phyloP scores from a whole-genome alignment of 2,113 vertebrate species.

The Meriones unguiculatus region DNA sequence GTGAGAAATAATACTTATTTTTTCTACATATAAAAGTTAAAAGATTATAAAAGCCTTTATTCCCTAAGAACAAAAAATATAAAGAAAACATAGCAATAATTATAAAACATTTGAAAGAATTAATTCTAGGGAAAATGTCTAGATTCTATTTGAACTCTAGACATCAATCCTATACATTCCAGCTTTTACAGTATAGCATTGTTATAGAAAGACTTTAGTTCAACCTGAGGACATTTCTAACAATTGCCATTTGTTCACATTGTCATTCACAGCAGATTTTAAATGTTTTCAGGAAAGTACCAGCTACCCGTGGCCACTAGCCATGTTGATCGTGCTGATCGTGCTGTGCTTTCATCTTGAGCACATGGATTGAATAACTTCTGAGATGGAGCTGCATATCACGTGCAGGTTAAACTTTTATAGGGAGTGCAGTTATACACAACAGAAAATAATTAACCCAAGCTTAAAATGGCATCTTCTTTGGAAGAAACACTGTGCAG shows the following conservation, averaged over 20 bases:
- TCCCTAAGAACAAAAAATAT: not conserved
- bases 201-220: not conserved
- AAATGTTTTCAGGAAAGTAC: constrained; percentile 9
- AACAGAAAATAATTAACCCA: constrained; percentile 39
- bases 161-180: not conserved
- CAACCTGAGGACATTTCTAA: not conserved
- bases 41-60: not conserved
- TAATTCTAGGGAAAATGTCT: not conserved
- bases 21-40: not conserved
- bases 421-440: not conserved
- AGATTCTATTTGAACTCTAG: not conserved
- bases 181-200: not conserved
- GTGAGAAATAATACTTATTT: not conserved
- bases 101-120: not conserved
- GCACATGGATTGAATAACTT: not conserved
- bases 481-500: constrained; percentile 1
- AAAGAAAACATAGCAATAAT: not conserved
- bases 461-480: not conserved
- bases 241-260: not conserved
- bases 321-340: not conserved
- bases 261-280: constrained; percentile 28
- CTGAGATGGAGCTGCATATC: not conserved
- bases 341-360: constrained; percentile 26
- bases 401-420: not conserved
- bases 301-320: not conserved